A percentile compares a stretch with the other conserved stretches of the same genome.
These are phyloP conservation scores for Notarius quadriscutis DNA, from an alignment of 2,113 vertebrate species.

Conservation along the genomic window DNA sequence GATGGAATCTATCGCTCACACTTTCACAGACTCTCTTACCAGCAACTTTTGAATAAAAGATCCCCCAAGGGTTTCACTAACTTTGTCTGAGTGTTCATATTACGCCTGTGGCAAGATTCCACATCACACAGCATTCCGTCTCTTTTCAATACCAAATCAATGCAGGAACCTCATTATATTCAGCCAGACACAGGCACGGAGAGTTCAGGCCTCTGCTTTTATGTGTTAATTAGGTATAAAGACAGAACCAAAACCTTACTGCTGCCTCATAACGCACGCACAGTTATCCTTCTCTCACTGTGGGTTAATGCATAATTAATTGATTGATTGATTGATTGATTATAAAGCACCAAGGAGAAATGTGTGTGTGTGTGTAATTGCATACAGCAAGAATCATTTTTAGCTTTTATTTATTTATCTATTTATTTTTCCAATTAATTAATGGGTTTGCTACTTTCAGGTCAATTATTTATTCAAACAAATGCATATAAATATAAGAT, in stretches of 20 bases:
- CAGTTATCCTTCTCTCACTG: not conserved
- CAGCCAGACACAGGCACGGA: not conserved
- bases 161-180: not conserved
- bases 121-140: not conserved
- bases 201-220: not conserved
- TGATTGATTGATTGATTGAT: not conserved
- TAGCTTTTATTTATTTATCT: too few relatives aligned
- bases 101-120: slow-evolving; percentile 1
- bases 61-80: not conserved
- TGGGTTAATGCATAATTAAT: not conserved
- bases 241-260: not conserved
- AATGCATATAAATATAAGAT: too few relatives aligned
- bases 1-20: not conserved
- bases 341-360: not conserved
- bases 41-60: not conserved
- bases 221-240: slow-evolving; percentile 1
- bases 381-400: too few relatives aligned
- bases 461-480: too few relatives aligned
- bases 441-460: too few relatives aligned
- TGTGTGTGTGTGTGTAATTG: not conserved
- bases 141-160: not conserved
- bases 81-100: slow-evolving; percentile 11
- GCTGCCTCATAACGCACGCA: not conserved
- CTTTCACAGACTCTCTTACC: not conserved
- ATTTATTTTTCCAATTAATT: too few relatives aligned